Conservation (phyloP, 1,140 invertebrate species). For the Subanguina moxae region DNA sequence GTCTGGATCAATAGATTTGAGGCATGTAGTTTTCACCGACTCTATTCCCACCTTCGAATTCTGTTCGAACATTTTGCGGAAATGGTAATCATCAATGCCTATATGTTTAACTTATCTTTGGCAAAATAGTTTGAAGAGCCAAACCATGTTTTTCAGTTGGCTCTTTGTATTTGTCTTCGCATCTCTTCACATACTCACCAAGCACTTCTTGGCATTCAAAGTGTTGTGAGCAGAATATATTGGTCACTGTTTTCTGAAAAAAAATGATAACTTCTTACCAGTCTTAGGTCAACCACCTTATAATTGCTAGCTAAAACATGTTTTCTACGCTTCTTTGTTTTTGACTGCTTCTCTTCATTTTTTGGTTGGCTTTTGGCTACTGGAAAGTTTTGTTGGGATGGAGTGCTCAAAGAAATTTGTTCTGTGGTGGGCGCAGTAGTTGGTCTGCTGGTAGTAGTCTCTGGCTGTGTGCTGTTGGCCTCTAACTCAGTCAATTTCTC, state of each 20-base stretch:
- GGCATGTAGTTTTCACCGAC: neutral
- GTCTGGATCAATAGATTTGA: neutral
- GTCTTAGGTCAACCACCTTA: neutral
- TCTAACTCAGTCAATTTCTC: no score
- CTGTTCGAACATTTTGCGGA: constrained; percentile 6
- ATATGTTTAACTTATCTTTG: neutral
- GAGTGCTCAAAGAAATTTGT: neutral
- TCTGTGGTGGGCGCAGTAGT: no score
- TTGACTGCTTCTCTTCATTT: neutral
- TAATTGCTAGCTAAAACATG: neutral
- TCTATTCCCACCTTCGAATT: constrained; percentile 1
- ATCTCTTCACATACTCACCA: neutral
- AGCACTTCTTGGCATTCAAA: constrained; percentile 13
- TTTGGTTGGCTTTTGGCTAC: neutral
- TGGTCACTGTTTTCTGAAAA: constrained; percentile 4
- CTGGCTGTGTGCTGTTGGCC: no score
- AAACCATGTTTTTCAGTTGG: constrained; percentile 8
- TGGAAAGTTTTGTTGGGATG: neutral
- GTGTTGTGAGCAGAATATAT: constrained; percentile 11
- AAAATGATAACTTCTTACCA: neutral
- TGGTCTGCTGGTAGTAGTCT: no score
- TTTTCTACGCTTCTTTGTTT: neutral
- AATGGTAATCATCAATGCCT: constrained; percentile 9
- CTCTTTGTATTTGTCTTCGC: constrained; percentile 8
- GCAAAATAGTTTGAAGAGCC: neutral